Evolutionary conservation across 2,113 vertebrate species (phyloP), one percentile per base, ranked within the genome.

Genomic region (Alouatta palliata): DNA sequence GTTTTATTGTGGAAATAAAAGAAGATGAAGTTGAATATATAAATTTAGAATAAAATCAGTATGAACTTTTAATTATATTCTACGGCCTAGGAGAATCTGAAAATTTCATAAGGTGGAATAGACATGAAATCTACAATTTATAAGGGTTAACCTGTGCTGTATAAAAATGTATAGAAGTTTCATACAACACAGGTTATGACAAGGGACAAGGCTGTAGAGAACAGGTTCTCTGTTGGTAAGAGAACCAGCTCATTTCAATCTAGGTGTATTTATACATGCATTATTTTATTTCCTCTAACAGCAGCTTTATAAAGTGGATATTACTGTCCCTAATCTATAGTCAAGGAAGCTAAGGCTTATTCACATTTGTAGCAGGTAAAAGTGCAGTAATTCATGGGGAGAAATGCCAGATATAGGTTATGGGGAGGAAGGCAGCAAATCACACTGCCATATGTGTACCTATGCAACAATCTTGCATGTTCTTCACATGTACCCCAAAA

Each of bases 21-120:
- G 52, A 54, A 58, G 30, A 56, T 58, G 25, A 61, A 84, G 54
- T 68, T 92, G 32, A 20, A 81, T 85, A 52, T 88, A 3, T 80
- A 90, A 90, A 56, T 82, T 89, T 89, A 91, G 35, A 94, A 91
- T 43, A 92, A 96, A 96, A 71, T 91, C 45, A 73, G 20, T 71
- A 86, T 81, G 35, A 93, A 91, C 43, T 86, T 87, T 90, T 90
- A 91, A 85, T 86, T 32, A 81, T 70, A 54, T 25, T 86, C 37
- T 86, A 86, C 93, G 66, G 25, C 61, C 21, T 82, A 61, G 10
- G 73, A 58, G 58, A 95, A 83, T 89, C 73, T 93, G 87, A 86
- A 91, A 95, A 82, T 25, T 88, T 71, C 91, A 14, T 61, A 84
- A 94, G 35, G 43, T 89, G 35, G 66, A 71, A 80, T 27, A 95